Base-by-base conservation (phyloP, 2,888 invertebrate species). In the Myathropa florea region DNA sequence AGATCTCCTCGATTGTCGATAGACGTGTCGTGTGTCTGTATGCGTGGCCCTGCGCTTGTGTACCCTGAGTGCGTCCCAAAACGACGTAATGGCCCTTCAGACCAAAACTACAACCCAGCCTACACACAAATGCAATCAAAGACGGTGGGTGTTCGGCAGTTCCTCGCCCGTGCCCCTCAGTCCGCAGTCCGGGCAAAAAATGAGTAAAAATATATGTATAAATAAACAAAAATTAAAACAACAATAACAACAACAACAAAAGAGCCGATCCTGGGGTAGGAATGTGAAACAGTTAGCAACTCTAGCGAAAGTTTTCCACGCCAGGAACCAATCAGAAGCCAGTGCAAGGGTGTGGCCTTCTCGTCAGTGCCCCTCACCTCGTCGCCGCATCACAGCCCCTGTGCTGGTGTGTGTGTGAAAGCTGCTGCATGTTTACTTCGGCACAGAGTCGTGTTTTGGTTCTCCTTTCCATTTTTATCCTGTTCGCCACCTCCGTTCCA, bases 331-430 rank as follows among this genome's bases (percentile, higher is more conserved):
- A 88, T 88, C 88, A 88, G 88, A 88, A 88, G 84, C 88, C 86
- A 76, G 80, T 87, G 83, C 83, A 88, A 88, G 88, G 88, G 88
- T 88, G 88, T 88, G 88, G 88, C 88, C 80, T 86, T 75, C 82
- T 83, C 82, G 83, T 80, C 83, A 84, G 87, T 81, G 79, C 82
- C 83, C 80, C 83, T 79, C 76, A 23, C 68, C 28, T 59, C 67
- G 24, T 46, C 33, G 4, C 18, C 46, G 46, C 46, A 18, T 46
- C 18, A 0, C 7, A 0, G 46, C 4, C 7, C 4, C 1, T 18
- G 18, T 46, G 46, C 7, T 18, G 33, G 33, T 60, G 39, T 63
- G 21, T 55, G 23, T 72, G 78, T 57, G 61, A 77, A 81, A 83
- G 24, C 46, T 46, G 78, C 64, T 86, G 83, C 78, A 86, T 83